These are phyloP conservation scores for Chalcosyrphus nemorum DNA, from an alignment of 2,888 invertebrate species.

Conservation along the genomic window DNA sequence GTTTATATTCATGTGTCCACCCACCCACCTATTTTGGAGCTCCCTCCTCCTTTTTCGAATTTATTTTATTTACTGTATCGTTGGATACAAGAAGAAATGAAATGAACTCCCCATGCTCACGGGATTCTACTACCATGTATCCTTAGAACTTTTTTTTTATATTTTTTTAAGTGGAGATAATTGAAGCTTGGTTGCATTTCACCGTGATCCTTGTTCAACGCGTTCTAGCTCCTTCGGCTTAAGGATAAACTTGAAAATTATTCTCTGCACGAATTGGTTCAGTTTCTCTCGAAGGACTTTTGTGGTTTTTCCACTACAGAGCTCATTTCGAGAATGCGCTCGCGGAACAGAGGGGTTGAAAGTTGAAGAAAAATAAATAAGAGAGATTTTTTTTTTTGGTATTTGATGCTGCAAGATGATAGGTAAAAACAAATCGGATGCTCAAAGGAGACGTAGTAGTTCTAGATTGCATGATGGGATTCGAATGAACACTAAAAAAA, in stretches of 20 bases:
- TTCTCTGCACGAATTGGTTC: constrained; percentile 38
- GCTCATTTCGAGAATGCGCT: not conserved
- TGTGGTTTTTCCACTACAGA: constrained; percentile 7
- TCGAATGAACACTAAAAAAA: constrained; percentile 15
- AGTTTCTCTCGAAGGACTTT: constrained; percentile 25
- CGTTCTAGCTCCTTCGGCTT: not conserved
- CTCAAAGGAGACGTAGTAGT: constrained; percentile 18
- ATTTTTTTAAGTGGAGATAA: constrained; percentile 19
- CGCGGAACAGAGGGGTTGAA: not conserved
- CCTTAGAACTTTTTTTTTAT: not conserved
- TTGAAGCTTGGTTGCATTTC: constrained; percentile 22
- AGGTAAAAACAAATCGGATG: constrained; percentile 16
- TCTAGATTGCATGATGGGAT: constrained; percentile 32
- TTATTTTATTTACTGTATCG: constrained; percentile 19
- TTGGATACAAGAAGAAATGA: not conserved
- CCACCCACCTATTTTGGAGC: not conserved
- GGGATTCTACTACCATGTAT: not conserved
- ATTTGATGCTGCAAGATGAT: constrained; percentile 18
- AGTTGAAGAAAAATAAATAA: not conserved
- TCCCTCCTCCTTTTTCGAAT: not conserved
- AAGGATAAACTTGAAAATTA: constrained; percentile 33
- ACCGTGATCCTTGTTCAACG: constrained; percentile 16
- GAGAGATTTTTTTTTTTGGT: not conserved
- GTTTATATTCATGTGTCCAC: not conserved
- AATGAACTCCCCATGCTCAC: not conserved